Evolutionary conservation across 2,888 invertebrate genomes (phyloP).

Genomic region (Amblyteles armatorius): DNA sequence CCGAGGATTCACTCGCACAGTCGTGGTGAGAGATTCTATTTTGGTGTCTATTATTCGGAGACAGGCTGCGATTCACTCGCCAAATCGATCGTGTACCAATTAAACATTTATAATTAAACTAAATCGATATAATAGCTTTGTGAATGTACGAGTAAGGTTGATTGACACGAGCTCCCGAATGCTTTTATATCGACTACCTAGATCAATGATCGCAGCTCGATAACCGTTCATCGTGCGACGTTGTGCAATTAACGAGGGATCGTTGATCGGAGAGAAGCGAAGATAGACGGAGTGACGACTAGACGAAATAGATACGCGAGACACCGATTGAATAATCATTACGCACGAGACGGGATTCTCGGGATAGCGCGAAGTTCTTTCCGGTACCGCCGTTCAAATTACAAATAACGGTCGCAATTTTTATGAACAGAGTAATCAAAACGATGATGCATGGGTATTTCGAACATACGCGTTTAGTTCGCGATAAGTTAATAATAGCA

Average conservation of each 20-base stretch:
- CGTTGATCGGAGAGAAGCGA: conserved; percentile 59
- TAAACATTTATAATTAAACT: conserved; percentile 84
- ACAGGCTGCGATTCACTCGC: conserved; percentile 80
- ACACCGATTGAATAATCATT: conserved; percentile 66
- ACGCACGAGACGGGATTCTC: conserved; percentile 52
- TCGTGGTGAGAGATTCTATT: conserved; percentile 79
- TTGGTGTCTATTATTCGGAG: conserved; percentile 83
- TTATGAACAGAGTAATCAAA: neutral
- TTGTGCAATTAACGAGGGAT: conserved; percentile 63
- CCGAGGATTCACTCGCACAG: conserved; percentile 65
- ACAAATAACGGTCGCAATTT: neutral
- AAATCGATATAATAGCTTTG: conserved; percentile 60
- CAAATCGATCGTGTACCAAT: conserved; percentile 84
- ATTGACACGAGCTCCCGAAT: conserved; percentile 55
- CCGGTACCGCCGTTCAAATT: conserved; percentile 4
- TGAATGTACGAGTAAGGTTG: conserved; percentile 33
- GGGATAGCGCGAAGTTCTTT: conserved; percentile 12
- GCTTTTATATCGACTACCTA: conserved; percentile 18
- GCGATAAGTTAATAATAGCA: neutral
- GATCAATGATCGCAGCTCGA: conserved; percentile 32
- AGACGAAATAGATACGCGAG: conserved; percentile 61
- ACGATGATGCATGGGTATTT: neutral
- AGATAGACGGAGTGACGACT: conserved; percentile 59
- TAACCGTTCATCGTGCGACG: neutral
- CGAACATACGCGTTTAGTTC: neutral